These are phyloP conservation scores for Leuctra nigra DNA, from an alignment of 2,888 invertebrate species.

Conservation along the genomic window DNA sequence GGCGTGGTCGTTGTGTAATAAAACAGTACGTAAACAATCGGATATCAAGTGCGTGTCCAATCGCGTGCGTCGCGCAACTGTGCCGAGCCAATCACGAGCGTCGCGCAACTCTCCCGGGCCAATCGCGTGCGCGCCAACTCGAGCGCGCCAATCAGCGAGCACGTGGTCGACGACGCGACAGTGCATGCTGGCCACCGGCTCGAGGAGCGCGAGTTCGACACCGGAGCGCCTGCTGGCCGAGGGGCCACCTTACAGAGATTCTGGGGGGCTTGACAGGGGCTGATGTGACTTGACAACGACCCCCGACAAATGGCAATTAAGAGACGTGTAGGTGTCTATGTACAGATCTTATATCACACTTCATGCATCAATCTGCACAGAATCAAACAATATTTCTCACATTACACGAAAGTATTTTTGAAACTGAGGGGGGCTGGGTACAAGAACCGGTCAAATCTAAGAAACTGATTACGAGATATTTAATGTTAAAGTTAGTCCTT, in stretches of 20 bases:
- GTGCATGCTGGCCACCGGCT: not conserved
- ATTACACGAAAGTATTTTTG: no score
- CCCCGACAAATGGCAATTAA: not conserved
- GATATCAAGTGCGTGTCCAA: no score
- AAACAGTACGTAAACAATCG: no score
- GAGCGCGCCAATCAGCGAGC: not conserved
- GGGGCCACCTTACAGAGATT: constrained; percentile 15
- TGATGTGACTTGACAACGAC: not conserved
- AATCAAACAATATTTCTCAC: no score
- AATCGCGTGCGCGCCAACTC: no score
- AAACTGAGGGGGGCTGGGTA: no score
- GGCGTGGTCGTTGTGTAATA: no score
- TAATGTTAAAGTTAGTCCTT: no score
- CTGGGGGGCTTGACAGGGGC: constrained; percentile 12
- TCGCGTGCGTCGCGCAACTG: not conserved
- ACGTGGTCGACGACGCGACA: not conserved
- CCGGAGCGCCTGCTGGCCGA: not conserved
- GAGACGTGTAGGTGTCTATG: constrained; percentile 10
- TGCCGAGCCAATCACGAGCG: not conserved
- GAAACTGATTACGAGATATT: no score
- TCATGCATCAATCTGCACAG: not conserved
- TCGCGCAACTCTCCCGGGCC: not conserved
- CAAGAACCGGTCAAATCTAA: no score
- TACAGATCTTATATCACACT: not conserved
- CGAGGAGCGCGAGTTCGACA: not conserved